Conservation (phyloP, 2,797 vertebrate genomes). For the Perodicticus potto region DNA sequence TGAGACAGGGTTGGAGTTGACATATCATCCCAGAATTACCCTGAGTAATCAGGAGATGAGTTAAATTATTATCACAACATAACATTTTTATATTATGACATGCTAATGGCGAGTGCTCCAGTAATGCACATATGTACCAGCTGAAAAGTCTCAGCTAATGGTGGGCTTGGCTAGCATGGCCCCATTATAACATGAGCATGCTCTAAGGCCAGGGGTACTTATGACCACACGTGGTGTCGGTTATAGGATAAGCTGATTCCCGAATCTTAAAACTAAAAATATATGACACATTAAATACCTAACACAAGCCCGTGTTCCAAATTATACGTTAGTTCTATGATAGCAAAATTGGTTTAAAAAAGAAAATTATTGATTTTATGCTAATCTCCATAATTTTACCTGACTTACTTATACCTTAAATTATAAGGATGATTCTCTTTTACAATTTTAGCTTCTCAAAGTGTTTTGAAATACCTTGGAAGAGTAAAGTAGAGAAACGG, state of each 20-base stretch:
- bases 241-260: not conserved
- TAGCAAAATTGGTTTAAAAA: slow-evolving; percentile 59
- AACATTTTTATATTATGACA: not conserved
- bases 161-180: not conserved
- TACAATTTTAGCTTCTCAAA: slow-evolving; percentile 67
- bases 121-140: not conserved
- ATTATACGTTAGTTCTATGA: not conserved
- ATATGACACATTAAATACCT: not conserved
- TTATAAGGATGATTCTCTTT: slow-evolving; percentile 70
- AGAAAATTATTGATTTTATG: slow-evolving; percentile 70
- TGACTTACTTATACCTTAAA: slow-evolving; percentile 57
- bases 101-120: not conserved
- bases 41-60: not conserved
- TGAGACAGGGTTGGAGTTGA: no score
- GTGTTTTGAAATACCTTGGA: slow-evolving; percentile 59
- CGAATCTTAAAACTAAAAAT: slow-evolving; percentile 24
- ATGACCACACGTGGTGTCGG: not conserved
- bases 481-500: slow-evolving; percentile 71
- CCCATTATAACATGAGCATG: not conserved
- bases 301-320: not conserved
- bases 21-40: not conserved
- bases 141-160: not conserved
- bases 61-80: not conserved
- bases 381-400: slow-evolving; percentile 65
- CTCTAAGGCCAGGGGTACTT: not conserved